phyloP scores from a whole-genome alignment of 23 tunicate species.

The Pegea sp. region DNA sequence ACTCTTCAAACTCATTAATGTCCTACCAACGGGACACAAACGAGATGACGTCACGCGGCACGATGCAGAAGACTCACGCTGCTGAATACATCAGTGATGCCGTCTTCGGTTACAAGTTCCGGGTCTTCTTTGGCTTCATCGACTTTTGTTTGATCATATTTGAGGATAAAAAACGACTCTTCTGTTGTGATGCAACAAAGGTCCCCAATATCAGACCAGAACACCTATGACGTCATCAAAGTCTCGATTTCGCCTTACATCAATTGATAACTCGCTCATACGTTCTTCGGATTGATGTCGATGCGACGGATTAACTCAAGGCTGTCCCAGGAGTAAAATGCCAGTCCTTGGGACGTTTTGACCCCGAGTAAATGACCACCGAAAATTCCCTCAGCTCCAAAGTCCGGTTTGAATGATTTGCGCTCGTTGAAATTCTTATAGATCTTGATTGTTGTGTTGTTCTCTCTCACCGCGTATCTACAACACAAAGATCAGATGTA shows the following conservation, averaged over 20 bases:
- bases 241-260: too few relatives aligned
- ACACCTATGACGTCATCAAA: too few relatives aligned
- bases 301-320: conserved; percentile 67
- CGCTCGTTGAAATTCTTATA: conserved; percentile 73
- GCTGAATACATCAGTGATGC: conserved; percentile 42
- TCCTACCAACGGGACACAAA: too few relatives aligned
- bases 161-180: conserved; percentile 80
- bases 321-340: conserved; percentile 87
- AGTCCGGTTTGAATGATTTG: conserved; percentile 91
- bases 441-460: conserved; percentile 40
- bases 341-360: conserved; percentile 60
- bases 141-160: conserved; percentile 42
- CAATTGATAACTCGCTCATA: too few relatives aligned
- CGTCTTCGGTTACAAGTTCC: conserved; percentile 63
- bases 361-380: conserved; percentile 88
- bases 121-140: conserved; percentile 85
- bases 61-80: conserved; percentile 38
- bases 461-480: conserved; percentile 90
- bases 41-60: too few relatives aligned
- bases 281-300: conserved; percentile 81
- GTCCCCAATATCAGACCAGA: conserved; percentile 96
- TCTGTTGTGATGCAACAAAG: conserved; percentile 61
- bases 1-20: conserved; percentile 70
- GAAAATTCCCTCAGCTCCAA: conserved; percentile 87
- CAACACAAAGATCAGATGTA: too few relatives aligned